Conservation (phyloP, 2,888 invertebrate species). For the Cheilosia scutellata region DNA sequence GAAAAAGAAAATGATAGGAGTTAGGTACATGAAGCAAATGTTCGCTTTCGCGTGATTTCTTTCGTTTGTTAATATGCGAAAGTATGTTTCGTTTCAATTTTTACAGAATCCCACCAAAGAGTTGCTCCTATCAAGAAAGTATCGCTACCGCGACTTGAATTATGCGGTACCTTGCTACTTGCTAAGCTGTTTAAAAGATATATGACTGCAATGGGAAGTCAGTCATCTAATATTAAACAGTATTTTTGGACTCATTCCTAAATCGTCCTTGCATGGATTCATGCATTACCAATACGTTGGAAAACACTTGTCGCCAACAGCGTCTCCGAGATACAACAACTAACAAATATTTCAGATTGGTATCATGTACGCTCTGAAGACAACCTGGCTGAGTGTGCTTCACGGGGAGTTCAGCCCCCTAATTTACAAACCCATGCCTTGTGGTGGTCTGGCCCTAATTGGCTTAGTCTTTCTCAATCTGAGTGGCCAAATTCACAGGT, state of each 20-base stretch:
- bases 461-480: constrained; percentile 4
- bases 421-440: constrained; percentile 46
- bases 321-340: constrained; percentile 67
- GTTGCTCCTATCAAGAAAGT: constrained; percentile 45
- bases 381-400: constrained; percentile 33
- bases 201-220: neutral
- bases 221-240: neutral
- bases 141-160: constrained; percentile 69
- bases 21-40: too few species aligned
- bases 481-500: constrained; percentile 1
- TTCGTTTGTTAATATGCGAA: too few species aligned
- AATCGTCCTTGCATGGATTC: constrained; percentile 54
- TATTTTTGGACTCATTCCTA: constrained; percentile 45
- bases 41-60: too few species aligned
- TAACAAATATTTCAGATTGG: constrained; percentile 62
- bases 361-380: too few species aligned
- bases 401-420: constrained; percentile 65
- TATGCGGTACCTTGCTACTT: constrained; percentile 63
- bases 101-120: too few species aligned
- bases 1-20: too few species aligned
- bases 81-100: too few species aligned
- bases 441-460: constrained; percentile 76
- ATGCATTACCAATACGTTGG: constrained; percentile 52
- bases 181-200: constrained; percentile 20
- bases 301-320: constrained; percentile 73